Percentiles rank a stretch among this genome's conserved stretches.
phyloP scores from a whole-genome alignment of 2,797 vertebrate species.

The Pseudochromis fuscus region DNA sequence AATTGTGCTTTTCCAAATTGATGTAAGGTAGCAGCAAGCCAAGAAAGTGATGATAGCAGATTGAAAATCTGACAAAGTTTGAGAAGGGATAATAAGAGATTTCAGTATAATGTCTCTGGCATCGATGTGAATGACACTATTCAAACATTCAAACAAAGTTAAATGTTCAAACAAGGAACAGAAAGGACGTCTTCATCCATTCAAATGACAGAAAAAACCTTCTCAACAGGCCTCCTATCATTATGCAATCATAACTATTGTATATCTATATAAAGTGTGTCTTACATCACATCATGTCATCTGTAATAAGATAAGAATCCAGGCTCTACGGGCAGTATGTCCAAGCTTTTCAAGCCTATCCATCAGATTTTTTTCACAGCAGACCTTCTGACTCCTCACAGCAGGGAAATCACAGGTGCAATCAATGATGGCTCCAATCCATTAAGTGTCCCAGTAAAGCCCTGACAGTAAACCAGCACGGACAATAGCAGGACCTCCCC shows the following conservation, averaged over 20 bases:
- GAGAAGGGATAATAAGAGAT: constrained; percentile 54
- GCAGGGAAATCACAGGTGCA: neutral
- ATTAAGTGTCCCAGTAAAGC: neutral
- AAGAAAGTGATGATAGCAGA: constrained; percentile 53
- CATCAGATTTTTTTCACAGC: neutral
- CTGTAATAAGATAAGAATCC: neutral
- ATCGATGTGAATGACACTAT: constrained; percentile 39
- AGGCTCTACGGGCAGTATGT: too few relatives aligned
- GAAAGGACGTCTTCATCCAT: constrained; percentile 9
- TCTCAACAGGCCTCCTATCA: neutral
- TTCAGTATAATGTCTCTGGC: constrained; percentile 47
- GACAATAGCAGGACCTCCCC: neutral
- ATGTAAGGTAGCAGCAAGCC: constrained; percentile 35
- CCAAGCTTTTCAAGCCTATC: neutral
- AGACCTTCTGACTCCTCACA: constrained; percentile 12
- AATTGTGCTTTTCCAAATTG: constrained; percentile 49
- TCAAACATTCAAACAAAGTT: constrained; percentile 42
- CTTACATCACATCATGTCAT: neutral
- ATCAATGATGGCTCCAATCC: constrained; percentile 1
- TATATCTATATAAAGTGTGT: neutral
- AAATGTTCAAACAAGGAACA: constrained; percentile 35
- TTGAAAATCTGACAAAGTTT: constrained; percentile 58
- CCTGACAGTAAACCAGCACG: neutral
- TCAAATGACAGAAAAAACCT: constrained; percentile 12
- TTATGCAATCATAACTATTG: neutral